phyloP scores from a whole-genome alignment of 2,888 invertebrate genomes.

The Eucriotettix oculatus region DNA sequence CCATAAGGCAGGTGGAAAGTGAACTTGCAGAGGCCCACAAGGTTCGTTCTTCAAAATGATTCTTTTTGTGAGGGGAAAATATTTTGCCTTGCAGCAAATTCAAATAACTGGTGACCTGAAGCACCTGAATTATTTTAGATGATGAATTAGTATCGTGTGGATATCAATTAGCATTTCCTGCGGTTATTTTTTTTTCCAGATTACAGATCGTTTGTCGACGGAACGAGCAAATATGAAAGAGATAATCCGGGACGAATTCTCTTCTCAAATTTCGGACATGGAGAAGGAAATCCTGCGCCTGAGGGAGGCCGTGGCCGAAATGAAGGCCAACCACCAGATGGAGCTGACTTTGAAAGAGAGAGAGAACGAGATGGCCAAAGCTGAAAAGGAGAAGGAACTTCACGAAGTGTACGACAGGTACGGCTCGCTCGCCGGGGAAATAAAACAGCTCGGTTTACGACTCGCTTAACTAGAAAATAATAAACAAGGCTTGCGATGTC shows the following conservation, averaged over 20 bases:
- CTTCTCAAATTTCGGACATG: conserved; percentile 40
- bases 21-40: conserved; percentile 46
- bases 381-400: conserved; percentile 53
- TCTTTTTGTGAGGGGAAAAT: not conserved
- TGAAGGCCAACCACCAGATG: conserved; percentile 15
- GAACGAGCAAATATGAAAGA: conserved; percentile 40
- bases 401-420: conserved; percentile 66
- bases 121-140: not conserved
- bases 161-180: not conserved
- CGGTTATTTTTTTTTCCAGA: conserved; percentile 18
- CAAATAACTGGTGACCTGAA: too few relatives aligned
- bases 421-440: conserved; percentile 14
- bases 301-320: conserved; percentile 10
- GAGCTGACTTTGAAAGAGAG: conserved; percentile 8
- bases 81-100: too few relatives aligned
- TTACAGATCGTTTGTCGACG: conserved; percentile 31
- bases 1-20: conserved; percentile 44
- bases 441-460: conserved; percentile 1
- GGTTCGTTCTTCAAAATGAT: conserved; percentile 23
- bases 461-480: not conserved
- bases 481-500: not conserved
- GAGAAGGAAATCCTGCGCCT: conserved; percentile 14
- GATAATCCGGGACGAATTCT: conserved; percentile 43
- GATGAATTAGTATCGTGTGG: not conserved
- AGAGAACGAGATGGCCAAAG: conserved; percentile 24